phyloP scores from a whole-genome alignment of 2,113 vertebrate species.

The Myiozetetes cayanensis region DNA sequence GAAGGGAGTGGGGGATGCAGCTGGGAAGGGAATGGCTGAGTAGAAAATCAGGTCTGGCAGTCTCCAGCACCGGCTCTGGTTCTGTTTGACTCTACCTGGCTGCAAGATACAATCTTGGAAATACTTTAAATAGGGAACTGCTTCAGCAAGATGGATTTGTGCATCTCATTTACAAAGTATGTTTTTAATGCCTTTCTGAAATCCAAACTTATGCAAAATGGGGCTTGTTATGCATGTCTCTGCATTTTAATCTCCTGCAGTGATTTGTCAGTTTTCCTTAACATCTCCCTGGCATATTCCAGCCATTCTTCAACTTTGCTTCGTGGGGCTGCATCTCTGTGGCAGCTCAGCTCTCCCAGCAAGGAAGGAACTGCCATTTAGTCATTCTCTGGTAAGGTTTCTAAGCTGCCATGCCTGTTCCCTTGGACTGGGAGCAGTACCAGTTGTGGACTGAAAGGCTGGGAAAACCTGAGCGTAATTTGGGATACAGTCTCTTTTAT shows the following conservation, averaged over 20 bases:
- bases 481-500: not conserved
- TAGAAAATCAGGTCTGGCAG: slow-evolving; percentile 43
- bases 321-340: not conserved
- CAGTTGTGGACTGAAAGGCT: not conserved
- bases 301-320: slow-evolving; percentile 5
- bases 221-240: not conserved
- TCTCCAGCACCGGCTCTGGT: not conserved
- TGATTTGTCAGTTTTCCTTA: slow-evolving; percentile 33
- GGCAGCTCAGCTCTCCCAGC: not conserved
- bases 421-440: not conserved
- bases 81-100: slow-evolving; percentile 6
- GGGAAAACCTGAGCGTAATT: not conserved
- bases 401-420: not conserved
- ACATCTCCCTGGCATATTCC: not conserved
- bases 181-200: slow-evolving; percentile 49
- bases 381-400: not conserved
- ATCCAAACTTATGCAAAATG: slow-evolving; percentile 18
- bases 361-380: not conserved
- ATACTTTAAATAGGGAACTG: slow-evolving; percentile 53
- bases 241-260: slow-evolving; percentile 63
- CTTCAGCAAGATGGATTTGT: slow-evolving; percentile 47
- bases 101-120: slow-evolving; percentile 43
- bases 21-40: not conserved
- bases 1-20: not conserved
- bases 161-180: slow-evolving; percentile 45